Base-by-base conservation (phyloP, 2,888 invertebrate species). In the Scaptomyza reducta region DNA sequence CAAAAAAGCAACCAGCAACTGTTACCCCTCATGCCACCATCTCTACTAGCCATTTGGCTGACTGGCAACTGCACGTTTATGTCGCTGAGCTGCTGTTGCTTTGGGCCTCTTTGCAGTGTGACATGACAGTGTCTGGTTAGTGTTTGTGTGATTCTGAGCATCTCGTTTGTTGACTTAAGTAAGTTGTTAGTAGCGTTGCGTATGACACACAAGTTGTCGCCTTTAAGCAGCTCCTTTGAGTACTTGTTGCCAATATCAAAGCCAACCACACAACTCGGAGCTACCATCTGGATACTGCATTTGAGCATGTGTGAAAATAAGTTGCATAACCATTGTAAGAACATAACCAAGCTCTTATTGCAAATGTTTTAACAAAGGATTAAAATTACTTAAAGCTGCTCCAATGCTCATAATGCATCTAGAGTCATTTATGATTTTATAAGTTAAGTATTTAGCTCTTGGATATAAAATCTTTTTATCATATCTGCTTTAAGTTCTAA, bases 121-220 rank as follows among this genome's bases (percentile, higher is more conserved):
- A 75, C 78, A 75, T 78, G 84, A 67, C 75, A 74, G 46, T 75
- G 67, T 45, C 62, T 61, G 3, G 59, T 50, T 14, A 14, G 11
- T 51, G 38, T 42, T 25, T 62, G 33, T 14, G 49, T 53, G 49
- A 29, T 22, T 38, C 41, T 58, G 50, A 41, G 14, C 46, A 53
- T 66, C 54, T 71, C 50, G 41, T 50, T 60, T 58, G 80, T 77
- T 77, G 77, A 70, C 61, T 80, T 79, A 74, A 86, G 80, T 86
- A 84, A 88, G 84, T 83, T 87, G 84, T 88, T 78, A 74, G 85
- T 70, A 72, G 77, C 64, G 49, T 70, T 59, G 66, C 63, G 65
- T 69, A 71, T 75, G 77, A 77, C 75, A 82, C 84, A 77, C 73
- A 86, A 88, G 84, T 87, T 82, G 80, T 72, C 88, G 79, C 85